Base-by-base conservation (phyloP, 2,797 vertebrate species). In the Chlorospingus semifuscus region DNA sequence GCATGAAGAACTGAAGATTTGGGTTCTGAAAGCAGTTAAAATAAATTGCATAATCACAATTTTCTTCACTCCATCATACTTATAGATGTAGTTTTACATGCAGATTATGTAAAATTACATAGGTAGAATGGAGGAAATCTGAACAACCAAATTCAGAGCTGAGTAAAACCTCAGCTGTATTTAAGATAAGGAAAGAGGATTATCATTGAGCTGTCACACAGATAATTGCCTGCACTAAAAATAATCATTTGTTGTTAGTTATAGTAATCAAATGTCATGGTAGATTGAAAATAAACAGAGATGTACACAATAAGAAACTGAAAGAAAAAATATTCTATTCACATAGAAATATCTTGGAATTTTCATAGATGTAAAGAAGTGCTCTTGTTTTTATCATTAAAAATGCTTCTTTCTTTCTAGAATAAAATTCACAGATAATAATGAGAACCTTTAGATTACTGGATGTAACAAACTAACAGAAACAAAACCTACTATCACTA, bases 161-260 rank as follows among this genome's bases (percentile, higher is more conserved):
- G 20, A 68, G 53, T 50, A 87, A 94, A 89, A 52, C 44, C 70
- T 87, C 46, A 93, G 65, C 37, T 87, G 24, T 69, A 70, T 86
- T 86, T 93, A 83, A 89, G 41, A 79, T 70, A 95, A 93, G 75
- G 47, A 68, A 89, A 59, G 52, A 82, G 47, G 76, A 95, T 89
- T 94, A 91, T 81, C 74, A 44, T 50, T 90, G 83, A 92, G 83
- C 70, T 93, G 84, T 86, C 94, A 92, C 61, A 81, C 15, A 86
- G 79, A 81, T 91, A 92, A 93, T 83, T 91, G 72, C 55, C 39
- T 87, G 50, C 59, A 78, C 70, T 91, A 95, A 94, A 96, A 95
- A 91, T 82, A 90, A 90, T 78, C 7, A 88, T 86, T 95, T 86
- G 21, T 59, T 81, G 44, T 56, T 65, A 65, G 32, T 75, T 81